A percentile compares a stretch with the other conserved stretches of the same genome.
Conservation (phyloP, 2,888 invertebrate species). For the Melanargia galathea region DNA sequence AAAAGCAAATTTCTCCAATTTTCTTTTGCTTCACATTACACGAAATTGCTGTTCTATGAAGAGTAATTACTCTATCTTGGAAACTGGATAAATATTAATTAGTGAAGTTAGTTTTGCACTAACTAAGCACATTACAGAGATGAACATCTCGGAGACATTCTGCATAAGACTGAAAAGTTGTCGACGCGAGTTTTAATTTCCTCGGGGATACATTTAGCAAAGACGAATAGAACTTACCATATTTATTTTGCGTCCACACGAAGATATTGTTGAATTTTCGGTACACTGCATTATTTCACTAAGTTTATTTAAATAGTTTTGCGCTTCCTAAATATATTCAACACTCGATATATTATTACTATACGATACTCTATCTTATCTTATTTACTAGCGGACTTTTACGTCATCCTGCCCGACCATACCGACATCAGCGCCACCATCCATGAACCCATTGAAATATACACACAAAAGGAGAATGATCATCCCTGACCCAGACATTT, state of each 20-base stretch:
- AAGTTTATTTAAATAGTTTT: no score
- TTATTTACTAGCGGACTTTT: no score
- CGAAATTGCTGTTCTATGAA: neutral
- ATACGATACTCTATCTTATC: no score
- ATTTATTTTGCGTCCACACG: slow-evolving; percentile 6
- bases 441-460: no score
- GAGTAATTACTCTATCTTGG: neutral
- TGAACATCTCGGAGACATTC: slow-evolving; percentile 3
- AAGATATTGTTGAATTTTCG: neutral
- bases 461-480: no score
- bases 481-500: no score
- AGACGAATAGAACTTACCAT: neutral
- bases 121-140: neutral
- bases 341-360: no score
- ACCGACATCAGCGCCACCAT: no score
- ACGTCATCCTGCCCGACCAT: no score
- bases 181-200: slow-evolving; percentile 1
- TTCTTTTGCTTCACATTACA: neutral
- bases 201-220: slow-evolving; percentile 8
- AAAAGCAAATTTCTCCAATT: neutral
- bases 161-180: neutral
- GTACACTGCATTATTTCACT: neutral
- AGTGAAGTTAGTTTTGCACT: neutral
- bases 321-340: no score
- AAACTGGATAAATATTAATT: slow-evolving; percentile 13